Percentiles rank a stretch among this genome's conserved stretches.
Conservation (phyloP, 2,797 vertebrate genomes). For the Poecilia wingei region DNA sequence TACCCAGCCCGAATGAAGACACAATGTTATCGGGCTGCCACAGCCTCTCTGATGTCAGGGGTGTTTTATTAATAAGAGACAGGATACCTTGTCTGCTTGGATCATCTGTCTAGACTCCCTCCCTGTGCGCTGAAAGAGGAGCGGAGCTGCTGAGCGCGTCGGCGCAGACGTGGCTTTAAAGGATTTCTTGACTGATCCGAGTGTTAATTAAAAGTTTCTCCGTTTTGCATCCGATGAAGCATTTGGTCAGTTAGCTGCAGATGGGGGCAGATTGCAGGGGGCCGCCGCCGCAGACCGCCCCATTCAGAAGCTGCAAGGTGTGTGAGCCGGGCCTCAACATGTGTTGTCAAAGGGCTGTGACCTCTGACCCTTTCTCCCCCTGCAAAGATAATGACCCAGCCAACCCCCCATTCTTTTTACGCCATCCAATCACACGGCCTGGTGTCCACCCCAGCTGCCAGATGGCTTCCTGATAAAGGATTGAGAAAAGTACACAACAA, state of each 20-base stretch:
- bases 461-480: slow-evolving; percentile 81
- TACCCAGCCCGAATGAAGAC: slow-evolving; percentile 69
- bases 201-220: slow-evolving; percentile 22
- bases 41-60: slow-evolving; percentile 68
- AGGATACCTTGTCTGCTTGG: slow-evolving; percentile 60
- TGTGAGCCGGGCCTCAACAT: slow-evolving; percentile 77
- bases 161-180: slow-evolving; percentile 15
- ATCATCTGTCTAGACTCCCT: slow-evolving; percentile 73
- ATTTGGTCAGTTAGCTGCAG: slow-evolving; percentile 69
- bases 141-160: slow-evolving; percentile 23
- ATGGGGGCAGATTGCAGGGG: slow-evolving; percentile 68
- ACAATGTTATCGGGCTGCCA: slow-evolving; percentile 69
- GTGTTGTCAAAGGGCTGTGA: slow-evolving; percentile 77
- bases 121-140: slow-evolving; percentile 28
- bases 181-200: neutral
- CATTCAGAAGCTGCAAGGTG: slow-evolving; percentile 72
- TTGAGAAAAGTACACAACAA: slow-evolving; percentile 53
- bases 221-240: slow-evolving; percentile 65
- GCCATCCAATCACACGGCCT: slow-evolving; percentile 69
- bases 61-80: slow-evolving; percentile 71
- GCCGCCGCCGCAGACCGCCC: slow-evolving; percentile 62
- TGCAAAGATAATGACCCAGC: slow-evolving; percentile 77
- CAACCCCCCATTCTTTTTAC: slow-evolving; percentile 73
- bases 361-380: slow-evolving; percentile 70
- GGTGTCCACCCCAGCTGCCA: slow-evolving; percentile 72